Evolutionary conservation across 1,140 invertebrate species (phyloP).

Genomic region (Lordiphosa collinella): DNA sequence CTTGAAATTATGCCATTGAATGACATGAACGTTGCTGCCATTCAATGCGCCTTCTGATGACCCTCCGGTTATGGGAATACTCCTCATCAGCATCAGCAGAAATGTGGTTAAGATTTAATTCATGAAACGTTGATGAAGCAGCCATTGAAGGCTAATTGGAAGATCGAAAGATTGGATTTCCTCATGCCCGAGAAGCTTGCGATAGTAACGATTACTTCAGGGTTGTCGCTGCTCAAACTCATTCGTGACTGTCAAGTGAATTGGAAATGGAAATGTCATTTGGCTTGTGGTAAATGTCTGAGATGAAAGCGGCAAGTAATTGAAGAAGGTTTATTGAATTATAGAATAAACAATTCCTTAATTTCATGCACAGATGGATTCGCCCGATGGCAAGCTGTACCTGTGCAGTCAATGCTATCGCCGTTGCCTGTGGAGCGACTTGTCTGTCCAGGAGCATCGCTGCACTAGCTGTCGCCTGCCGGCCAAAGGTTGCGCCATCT

Average conservation of each 20-base stretch:
- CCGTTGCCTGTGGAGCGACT: conserved; percentile 25
- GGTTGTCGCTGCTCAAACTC: no score
- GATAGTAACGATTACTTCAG: no score
- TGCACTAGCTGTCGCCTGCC: conserved; percentile 29
- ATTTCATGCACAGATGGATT: background rate
- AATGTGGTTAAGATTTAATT: conserved; percentile 24
- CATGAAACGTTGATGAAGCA: background rate
- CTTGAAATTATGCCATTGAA: conserved; percentile 65
- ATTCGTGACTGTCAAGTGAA: no score
- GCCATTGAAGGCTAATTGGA: background rate
- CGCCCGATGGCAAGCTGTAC: conserved; percentile 12
- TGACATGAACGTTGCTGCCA: conserved; percentile 21
- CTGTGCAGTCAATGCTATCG: conserved; percentile 31
- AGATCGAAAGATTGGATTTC: no score
- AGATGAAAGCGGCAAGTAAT: no score
- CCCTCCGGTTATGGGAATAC: background rate
- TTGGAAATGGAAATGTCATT: no score
- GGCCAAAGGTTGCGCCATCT: conserved; percentile 19
- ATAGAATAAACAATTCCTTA: no score
- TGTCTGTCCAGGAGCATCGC: conserved; percentile 38
- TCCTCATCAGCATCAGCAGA: background rate
- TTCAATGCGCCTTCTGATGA: conserved; percentile 11
- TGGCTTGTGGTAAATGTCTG: no score
- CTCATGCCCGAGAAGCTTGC: no score
- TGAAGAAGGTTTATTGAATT: no score